Evolutionary conservation across 2,113 vertebrate species (phyloP).

Genomic region (Microtus oregoni): DNA sequence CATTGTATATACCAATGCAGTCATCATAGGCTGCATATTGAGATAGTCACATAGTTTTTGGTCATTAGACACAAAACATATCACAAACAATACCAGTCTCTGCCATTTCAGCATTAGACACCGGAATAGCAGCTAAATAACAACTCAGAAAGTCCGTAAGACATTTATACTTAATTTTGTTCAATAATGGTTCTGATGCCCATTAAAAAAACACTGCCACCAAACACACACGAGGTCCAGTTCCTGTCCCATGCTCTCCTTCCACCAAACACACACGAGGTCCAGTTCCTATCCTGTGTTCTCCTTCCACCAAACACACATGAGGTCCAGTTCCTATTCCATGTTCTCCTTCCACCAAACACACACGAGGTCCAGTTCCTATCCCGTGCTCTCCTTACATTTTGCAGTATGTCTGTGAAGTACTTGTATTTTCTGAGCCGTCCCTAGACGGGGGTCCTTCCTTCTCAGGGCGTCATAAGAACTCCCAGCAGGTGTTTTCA

Average conservation of each 20-base stretch:
- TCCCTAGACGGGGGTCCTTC: neutral
- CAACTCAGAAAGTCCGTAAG: conserved; percentile 25
- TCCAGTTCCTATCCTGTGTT: too few species aligned
- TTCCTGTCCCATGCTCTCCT: too few species aligned
- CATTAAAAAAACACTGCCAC: neutral
- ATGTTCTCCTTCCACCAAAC: too few species aligned
- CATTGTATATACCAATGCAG: conserved; percentile 7
- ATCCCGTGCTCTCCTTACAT: neutral
- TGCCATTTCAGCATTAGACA: conserved; percentile 33
- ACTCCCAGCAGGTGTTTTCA: neutral
- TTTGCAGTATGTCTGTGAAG: neutral
- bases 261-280: too few species aligned
- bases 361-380: neutral
- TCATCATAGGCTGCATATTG: neutral
- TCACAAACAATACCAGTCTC: conserved; percentile 22
- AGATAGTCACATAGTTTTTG: neutral
- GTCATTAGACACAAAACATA: conserved; percentile 40
- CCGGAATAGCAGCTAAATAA: neutral
- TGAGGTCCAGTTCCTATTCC: too few species aligned
- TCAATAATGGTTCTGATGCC: neutral
- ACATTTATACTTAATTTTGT: conserved; percentile 20
- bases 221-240: neutral
- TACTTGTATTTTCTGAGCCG: neutral
- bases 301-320: too few species aligned
- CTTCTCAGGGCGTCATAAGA: neutral